A percentile compares a stretch with the other conserved stretches of the same genome.
phyloP scores from a whole-genome alignment of 2,797 vertebrate species.

The Ptychadena robeensis region DNA sequence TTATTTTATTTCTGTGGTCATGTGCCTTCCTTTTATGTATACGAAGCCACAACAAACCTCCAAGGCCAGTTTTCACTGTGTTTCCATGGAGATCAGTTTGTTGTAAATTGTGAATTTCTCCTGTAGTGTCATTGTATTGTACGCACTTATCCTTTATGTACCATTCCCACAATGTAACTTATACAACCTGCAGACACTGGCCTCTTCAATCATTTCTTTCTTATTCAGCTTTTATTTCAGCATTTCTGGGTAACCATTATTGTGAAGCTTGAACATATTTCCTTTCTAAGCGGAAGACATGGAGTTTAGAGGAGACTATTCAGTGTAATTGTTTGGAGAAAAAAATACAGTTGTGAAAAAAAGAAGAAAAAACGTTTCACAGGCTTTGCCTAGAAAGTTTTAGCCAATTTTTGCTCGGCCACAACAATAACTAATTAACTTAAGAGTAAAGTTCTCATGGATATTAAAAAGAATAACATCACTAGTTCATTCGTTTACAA shows the following conservation, averaged over 20 bases:
- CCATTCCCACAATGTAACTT: neutral
- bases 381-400: too few species aligned
- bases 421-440: too few species aligned
- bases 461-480: too few species aligned
- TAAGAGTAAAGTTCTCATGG: too few species aligned
- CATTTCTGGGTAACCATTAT: neutral
- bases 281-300: neutral
- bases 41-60: neutral
- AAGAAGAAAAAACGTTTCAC: too few species aligned
- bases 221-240: neutral
- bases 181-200: neutral
- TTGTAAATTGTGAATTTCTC: neutral
- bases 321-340: neutral
- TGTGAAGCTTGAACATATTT: neutral
- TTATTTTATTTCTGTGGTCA: neutral
- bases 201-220: neutral
- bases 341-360: too few species aligned
- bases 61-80: neutral
- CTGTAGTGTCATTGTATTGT: neutral
- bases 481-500: too few species aligned
- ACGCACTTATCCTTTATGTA: neutral
- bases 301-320: neutral
- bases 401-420: too few species aligned
- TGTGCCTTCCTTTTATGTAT: neutral
- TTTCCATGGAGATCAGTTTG: conserved; percentile 6